These are phyloP conservation scores for Apis laboriosa DNA, from an alignment of 1,140 invertebrate genomes.

Conservation along the genomic window DNA sequence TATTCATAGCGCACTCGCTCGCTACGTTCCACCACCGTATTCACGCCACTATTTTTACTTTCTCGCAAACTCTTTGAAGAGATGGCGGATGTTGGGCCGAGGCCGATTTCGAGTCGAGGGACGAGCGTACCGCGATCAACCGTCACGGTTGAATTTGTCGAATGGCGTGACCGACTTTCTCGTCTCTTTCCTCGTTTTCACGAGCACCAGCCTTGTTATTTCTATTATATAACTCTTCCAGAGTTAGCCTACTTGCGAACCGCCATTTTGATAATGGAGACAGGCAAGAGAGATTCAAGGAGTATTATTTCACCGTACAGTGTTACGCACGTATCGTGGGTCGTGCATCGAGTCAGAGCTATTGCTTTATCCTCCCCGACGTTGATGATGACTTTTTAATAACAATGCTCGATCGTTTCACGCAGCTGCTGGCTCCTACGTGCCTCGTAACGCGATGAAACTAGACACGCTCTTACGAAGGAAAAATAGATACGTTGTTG, in stretches of 20 bases:
- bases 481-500: slow-evolving; percentile 29
- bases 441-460: slow-evolving; percentile 13
- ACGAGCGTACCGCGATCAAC: no score
- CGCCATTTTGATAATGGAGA: background rate
- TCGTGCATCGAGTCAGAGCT: background rate
- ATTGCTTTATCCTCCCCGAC: background rate
- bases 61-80: background rate
- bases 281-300: background rate
- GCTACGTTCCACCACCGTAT: background rate
- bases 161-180: background rate
- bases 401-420: background rate
- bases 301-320: no score
- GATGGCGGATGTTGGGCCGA: background rate
- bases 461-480: background rate
- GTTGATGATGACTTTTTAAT: background rate
- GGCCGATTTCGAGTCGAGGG: background rate
- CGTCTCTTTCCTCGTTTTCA: background rate
- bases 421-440: background rate
- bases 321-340: background rate
- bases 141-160: background rate
- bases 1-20: slow-evolving; percentile 34
- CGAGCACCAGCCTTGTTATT: background rate
- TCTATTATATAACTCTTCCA: background rate
- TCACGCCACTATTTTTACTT: background rate
- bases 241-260: background rate